A percentile compares a stretch with the other conserved stretches of the same genome.
phyloP scores from a whole-genome alignment of 2,888 invertebrate genomes.

The Xestia ashworthii region DNA sequence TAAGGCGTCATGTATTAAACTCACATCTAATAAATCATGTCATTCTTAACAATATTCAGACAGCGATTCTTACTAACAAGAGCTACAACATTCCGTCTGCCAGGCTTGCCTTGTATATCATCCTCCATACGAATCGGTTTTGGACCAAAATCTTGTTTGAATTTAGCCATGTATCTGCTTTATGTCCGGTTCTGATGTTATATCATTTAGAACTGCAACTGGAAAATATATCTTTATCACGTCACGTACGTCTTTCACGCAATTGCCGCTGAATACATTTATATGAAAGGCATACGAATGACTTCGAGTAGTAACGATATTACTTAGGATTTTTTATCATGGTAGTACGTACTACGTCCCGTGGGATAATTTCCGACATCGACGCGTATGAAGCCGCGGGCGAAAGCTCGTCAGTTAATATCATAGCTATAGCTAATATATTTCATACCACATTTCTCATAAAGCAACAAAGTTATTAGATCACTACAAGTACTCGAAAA shows the following conservation, averaged over 20 bases:
- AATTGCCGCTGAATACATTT: not conserved
- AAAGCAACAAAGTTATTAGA: constrained; percentile 1
- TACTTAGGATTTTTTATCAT: not conserved
- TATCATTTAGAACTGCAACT: constrained; percentile 1
- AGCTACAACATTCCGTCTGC: not conserved
- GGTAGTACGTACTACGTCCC: not conserved
- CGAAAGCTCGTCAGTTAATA: constrained; percentile 2
- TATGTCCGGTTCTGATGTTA: not conserved
- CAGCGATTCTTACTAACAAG: not conserved
- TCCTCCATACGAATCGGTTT: constrained; percentile 1
- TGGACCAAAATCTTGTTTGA: constrained; percentile 9
- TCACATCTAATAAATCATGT: constrained; percentile 10
- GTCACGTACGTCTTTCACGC: not conserved
- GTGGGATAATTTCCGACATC: not conserved
- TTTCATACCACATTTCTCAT: not conserved
- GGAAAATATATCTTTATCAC: not conserved
- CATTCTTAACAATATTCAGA: constrained; percentile 1
- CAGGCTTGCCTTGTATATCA: constrained; percentile 14
- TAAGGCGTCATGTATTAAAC: constrained; percentile 1
- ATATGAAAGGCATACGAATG: not conserved
- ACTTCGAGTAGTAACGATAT: not conserved
- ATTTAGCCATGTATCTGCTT: not conserved
- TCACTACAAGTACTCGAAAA: constrained; percentile 1
- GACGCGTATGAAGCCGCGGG: not conserved
- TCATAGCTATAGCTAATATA: too few relatives aligned